Base-by-base conservation (phyloP, 2,888 invertebrate genomes). In the Drosophila fulvimacula region DNA sequence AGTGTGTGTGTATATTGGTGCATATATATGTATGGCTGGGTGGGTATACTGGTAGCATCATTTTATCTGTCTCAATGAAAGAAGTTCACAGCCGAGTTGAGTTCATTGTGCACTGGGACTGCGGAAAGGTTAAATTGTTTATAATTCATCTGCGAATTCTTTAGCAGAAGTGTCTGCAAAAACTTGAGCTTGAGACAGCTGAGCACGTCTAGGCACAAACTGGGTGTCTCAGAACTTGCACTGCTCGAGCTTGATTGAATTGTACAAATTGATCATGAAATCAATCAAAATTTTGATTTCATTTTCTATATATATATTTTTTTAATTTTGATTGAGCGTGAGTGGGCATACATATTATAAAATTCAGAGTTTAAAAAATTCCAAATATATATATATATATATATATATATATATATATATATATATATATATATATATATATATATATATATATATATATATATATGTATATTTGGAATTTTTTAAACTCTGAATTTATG, bases 91-190 rank as follows among this genome's bases (percentile, higher is more conserved):
- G 82, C 67, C 73, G 81, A 85, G 87, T 77, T 86, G 79, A 85
- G 84, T 73, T 82, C 74, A 85, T 87, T 85, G 85, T 84, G 81
- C 78, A 75, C 82, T 78, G 62, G 51, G 56, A 68, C 72, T 76
- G 72, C 57, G 73, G 71, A 85, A 87, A 83, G 89, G 88, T 89
- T 87, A 89, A 89, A 87, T 89, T 89, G 85, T 88, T 83, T 88
- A 82, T 82, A 85, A 85, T 85, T 85, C 79, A 76, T 86, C 82
- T 74, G 83, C 82, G 78, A 83, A 84, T 83, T 85, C 85, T 73
- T 80, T 60, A 53, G 73, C 77, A 44, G 55, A 32, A 69, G 46
- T 49, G 67, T 79, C 75, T 77, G 75, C 73, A 79, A 57, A 59
- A 70, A 34, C 17, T 44, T 44, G 34, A 49, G 59, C 51, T 32